phyloP scores from a whole-genome alignment of 1,140 invertebrate species.

The Scaptodrosophila lebanonensis region DNA sequence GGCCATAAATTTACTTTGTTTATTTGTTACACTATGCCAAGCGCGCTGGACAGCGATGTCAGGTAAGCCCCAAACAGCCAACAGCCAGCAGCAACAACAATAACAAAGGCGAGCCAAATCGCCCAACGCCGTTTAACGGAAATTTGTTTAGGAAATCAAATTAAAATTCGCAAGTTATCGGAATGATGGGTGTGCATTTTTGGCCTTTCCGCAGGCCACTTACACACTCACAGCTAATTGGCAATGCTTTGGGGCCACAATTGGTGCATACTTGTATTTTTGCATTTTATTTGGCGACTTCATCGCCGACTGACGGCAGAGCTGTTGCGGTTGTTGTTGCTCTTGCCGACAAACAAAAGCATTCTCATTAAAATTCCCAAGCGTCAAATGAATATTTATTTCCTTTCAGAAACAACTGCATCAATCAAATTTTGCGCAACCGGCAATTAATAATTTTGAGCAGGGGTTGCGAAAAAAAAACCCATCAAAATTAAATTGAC shows the following conservation, averaged over 20 bases:
- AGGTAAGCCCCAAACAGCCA: too few species aligned
- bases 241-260: conserved; percentile 8
- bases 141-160: conserved; percentile 68
- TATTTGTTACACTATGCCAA: too few species aligned
- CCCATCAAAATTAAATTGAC: conserved; percentile 34
- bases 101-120: conserved; percentile 16
- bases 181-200: conserved; percentile 17
- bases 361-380: conserved; percentile 67
- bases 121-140: conserved; percentile 29
- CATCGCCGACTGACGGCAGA: conserved; percentile 21
- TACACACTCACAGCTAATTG: conserved; percentile 25
- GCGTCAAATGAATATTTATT: conserved; percentile 50
- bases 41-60: too few species aligned
- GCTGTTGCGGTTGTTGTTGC: too few species aligned
- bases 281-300: conserved; percentile 41
- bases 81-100: conserved; percentile 16
- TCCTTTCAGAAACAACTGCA: conserved; percentile 21
- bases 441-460: conserved; percentile 37
- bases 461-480: conserved; percentile 2
- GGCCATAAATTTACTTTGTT: conserved; percentile 64
- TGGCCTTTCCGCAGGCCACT: conserved; percentile 1
- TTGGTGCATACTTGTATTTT: neutral
- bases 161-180: conserved; percentile 67
- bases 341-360: conserved; percentile 39
- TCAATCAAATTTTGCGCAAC: conserved; percentile 61